Evolutionary conservation across 2,113 vertebrate species (phyloP).

Genomic region (Aythya baeri): DNA sequence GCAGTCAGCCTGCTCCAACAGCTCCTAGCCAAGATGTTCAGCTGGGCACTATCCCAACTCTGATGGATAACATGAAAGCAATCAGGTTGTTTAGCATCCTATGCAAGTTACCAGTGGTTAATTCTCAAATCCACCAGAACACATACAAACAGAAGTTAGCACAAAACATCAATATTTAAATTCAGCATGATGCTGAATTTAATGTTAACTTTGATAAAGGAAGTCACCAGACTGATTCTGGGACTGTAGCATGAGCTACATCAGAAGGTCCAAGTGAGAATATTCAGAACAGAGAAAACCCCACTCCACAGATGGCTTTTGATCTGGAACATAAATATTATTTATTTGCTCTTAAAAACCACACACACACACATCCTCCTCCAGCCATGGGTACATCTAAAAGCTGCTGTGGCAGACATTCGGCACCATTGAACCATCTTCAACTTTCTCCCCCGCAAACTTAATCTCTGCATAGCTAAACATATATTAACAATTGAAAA

Average conservation of each 20-base stretch:
- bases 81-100: not conserved
- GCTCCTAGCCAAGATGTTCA: not conserved
- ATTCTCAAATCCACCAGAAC: not conserved
- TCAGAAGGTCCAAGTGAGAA: not conserved
- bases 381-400: not conserved
- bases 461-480: not conserved
- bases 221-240: not conserved
- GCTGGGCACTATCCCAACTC: not conserved
- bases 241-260: not conserved
- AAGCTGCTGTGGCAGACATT: not conserved
- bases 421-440: not conserved
- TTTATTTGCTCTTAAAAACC: not conserved
- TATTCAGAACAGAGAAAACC: not conserved
- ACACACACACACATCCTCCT: not conserved
- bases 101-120: constrained; percentile 6
- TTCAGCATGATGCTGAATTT: not conserved
- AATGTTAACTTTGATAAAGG: not conserved
- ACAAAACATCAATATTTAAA: constrained; percentile 9
- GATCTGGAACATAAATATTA: not conserved
- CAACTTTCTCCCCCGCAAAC: not conserved
- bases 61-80: not conserved
- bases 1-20: not conserved
- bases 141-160: not conserved
- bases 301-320: not conserved
- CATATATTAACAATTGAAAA: constrained; percentile 43